Base-by-base conservation (phyloP, 2,888 invertebrate species). In the Gastrophysa polygoni region DNA sequence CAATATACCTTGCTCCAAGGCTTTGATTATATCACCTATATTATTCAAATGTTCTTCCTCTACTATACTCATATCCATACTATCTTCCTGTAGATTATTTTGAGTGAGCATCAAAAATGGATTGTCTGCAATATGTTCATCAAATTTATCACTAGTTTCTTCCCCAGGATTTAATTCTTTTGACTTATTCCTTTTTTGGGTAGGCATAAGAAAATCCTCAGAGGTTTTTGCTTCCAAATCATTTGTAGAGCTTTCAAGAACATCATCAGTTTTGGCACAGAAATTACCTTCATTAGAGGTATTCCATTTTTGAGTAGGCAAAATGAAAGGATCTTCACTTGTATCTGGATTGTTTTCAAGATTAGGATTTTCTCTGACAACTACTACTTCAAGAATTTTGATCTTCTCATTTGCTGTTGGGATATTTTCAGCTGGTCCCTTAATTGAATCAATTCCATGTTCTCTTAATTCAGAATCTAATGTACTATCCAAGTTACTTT, bases 291-390 rank as follows among this genome's bases (percentile, higher is more conserved):
- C 14, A 14, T 46, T 16, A 6, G 55, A 63, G 7, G 14, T 21
- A n/a, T 52, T 47, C 3, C 51, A 21, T 63, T 63, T 59, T 59
- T 58, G 63, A 18, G 56, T 63, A 29, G 59, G 59, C 29, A 63
- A 8, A 49, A 43, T 10, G 21, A 56, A 63, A 1, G 56, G 47
- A 55, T 63, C 59, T 1, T 59, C 59, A 14, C 11, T 34, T 17
- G 28, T 5, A 11, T 49, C 17, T 21, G 48, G 47, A 16, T 24
- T 14, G 24, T 3, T 16, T 10, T 20, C 34, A 44, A 29, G 43
- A 7, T 24, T 54, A 10, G 44, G 14, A 43, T 48, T n/a, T 29
- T 49, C 14, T 20, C 48, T 47, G 28, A 54, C 18, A 17, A 59
- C 46, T 47, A 59, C 21, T 7, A 58, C 57, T 44, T 38, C 14